These are phyloP conservation scores for Apamea sordens DNA, from an alignment of 2,888 invertebrate species.

Conservation along the genomic window DNA sequence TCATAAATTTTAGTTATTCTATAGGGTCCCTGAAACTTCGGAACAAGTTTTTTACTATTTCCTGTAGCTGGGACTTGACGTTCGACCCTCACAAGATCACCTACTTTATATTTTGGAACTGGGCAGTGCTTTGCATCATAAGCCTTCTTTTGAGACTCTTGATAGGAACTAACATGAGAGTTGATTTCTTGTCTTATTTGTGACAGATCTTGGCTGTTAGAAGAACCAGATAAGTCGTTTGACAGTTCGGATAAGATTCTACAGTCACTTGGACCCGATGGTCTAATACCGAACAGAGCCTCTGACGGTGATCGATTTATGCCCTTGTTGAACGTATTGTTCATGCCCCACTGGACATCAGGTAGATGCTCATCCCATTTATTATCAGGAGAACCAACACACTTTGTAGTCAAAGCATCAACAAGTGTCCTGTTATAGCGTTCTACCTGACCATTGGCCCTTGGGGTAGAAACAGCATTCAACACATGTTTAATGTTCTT, in stretches of 20 bases:
- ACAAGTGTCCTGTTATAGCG: conserved; percentile 34
- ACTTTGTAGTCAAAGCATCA: conserved; percentile 35
- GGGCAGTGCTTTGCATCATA: not conserved
- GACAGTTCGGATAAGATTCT: not conserved
- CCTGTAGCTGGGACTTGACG: no score
- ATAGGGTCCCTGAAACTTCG: no score
- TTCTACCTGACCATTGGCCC: conserved; percentile 54
- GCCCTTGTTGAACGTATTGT: not conserved
- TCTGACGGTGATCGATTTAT: not conserved
- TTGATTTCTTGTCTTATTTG: not conserved
- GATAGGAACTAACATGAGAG: not conserved
- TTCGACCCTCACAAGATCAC: no score
- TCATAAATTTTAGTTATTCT: no score
- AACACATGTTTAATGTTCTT: conserved; percentile 1
- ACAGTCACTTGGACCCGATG: not conserved
- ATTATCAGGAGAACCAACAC: no score
- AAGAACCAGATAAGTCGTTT: not conserved
- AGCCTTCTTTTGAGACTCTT: not conserved
- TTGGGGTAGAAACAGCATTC: conserved; percentile 41
- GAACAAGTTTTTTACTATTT: no score
- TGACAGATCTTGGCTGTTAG: not conserved
- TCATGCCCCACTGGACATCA: not conserved
- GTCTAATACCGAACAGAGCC: not conserved
- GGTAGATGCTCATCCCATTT: no score
- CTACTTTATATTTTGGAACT: not conserved